phyloP scores from a whole-genome alignment of 2,113 vertebrate genomes.

The Archocentrus centrarchus region DNA sequence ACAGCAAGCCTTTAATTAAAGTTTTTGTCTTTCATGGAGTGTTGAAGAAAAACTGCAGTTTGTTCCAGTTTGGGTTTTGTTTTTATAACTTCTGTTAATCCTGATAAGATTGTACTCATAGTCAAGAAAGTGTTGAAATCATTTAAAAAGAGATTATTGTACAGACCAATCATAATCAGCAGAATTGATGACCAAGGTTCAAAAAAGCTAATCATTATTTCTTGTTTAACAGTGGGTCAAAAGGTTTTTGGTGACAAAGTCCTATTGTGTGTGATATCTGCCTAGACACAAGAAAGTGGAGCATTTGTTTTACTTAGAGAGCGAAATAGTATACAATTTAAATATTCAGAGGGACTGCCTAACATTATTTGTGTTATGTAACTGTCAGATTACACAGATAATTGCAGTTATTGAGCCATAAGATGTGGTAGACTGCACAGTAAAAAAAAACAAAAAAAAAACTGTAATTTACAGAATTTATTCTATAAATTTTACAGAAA shows the following conservation, averaged over 20 bases:
- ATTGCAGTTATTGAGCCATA: no score
- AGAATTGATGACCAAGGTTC: not conserved
- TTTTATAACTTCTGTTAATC: not conserved
- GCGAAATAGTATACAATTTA: no score
- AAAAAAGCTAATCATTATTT: not conserved
- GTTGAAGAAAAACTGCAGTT: not conserved
- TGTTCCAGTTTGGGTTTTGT: not conserved
- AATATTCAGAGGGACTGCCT: no score
- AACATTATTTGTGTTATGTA: no score
- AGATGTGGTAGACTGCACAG: no score
- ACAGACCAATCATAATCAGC: not conserved
- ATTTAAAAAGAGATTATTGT: not conserved
- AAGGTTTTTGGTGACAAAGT: not conserved
- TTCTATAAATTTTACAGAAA: no score
- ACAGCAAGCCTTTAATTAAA: not conserved
- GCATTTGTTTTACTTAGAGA: no score
- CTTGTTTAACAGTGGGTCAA: not conserved
- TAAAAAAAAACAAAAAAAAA: no score
- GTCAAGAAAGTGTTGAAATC: not conserved
- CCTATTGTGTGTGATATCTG: not conserved
- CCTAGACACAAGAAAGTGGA: no score
- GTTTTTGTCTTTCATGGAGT: not conserved
- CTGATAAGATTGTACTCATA: not conserved
- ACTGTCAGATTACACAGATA: no score
- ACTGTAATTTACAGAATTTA: no score